Evolutionary conservation across 2,113 vertebrate genomes (phyloP), one percentile per base, ranked within the genome.

Genomic region (Sterna hirundo): DNA sequence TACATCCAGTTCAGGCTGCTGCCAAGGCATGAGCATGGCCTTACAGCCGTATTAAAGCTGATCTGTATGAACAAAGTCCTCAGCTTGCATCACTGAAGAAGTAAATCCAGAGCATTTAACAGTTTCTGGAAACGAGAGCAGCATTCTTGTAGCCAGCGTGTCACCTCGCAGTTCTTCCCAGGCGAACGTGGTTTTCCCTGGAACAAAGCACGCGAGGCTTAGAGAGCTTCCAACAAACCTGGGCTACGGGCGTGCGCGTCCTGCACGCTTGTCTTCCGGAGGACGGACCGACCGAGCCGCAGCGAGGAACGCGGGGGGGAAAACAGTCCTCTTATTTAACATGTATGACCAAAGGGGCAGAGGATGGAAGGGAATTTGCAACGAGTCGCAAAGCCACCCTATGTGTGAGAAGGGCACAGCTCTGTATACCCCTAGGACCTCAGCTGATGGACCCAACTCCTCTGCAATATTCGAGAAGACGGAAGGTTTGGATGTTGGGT

Each of bases 161-260:
- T 97, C 88, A 76, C 83, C 94, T 91, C 60, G 8, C 47, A 91
- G 88, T 83, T 93, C 93, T 86, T 91, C 87, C 78, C 65, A 95
- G 81, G 89, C 76, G 55, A 93, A 91, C 14, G 0, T 83, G 94
- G 40, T 92, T 91, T 94, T 96, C 96, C 88, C 83, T 78, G 64
- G 90, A 95, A 94, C 79, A 90, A 96, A 95, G 77, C 44, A 40
- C 5, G 55, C 14, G 20, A 57, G 58, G 69, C 65, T 93, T 79
- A 93, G 78, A 62, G 90, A 90, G 69, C 66, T 93, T 88, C 58
- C 91, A 75, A 15, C 65, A 94, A 36, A 90, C 80, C 40, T 46
- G n/a, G 29, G 44, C 68, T 17, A 5, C 5, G 47, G 1, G 5
- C 18, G 47, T 21, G 47, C 86, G 38, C 12, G 4, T 82, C 90